A percentile compares a stretch with the other conserved stretches of the same genome.
These are phyloP conservation scores for Bombus vancouverensis DNA, from an alignment of 1,140 invertebrate genomes.

Conservation along the genomic window DNA sequence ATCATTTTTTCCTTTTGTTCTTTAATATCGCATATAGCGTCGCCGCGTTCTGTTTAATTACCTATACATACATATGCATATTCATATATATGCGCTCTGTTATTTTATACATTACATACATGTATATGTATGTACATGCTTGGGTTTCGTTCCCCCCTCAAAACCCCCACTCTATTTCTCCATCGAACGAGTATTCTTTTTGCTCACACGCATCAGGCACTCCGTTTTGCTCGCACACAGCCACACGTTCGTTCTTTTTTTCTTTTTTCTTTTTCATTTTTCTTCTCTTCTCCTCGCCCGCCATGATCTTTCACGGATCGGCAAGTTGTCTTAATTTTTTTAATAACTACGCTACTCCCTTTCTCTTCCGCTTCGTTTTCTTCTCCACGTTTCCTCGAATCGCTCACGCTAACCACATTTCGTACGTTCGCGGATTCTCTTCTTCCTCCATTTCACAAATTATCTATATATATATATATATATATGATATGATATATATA, in stretches of 20 bases:
- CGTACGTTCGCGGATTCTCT: conserved; percentile 25
- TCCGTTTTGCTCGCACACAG: conserved; percentile 52
- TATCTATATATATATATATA: conserved; percentile 62
- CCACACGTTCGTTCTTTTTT: conserved; percentile 18
- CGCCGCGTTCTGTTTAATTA: conserved; percentile 63
- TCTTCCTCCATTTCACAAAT: conserved; percentile 15
- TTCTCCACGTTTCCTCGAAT: conserved; percentile 24
- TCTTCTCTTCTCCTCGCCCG: background rate
- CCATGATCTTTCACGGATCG: conserved; percentile 41
- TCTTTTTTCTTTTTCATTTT: conserved; percentile 27
- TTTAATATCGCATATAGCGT: conserved; percentile 70
- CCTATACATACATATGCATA: conserved; percentile 79
- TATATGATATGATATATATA: conserved; percentile 57
- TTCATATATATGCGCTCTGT: conserved; percentile 73
- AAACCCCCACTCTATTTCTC: background rate
- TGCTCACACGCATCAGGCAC: conserved; percentile 48
- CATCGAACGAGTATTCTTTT: conserved; percentile 26
- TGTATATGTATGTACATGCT: conserved; percentile 77
- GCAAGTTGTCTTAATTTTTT: conserved; percentile 43
- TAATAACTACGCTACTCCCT: conserved; percentile 55
- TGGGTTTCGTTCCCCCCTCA: conserved; percentile 40
- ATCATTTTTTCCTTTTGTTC: background rate
- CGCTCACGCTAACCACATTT: conserved; percentile 52
- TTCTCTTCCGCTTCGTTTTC: conserved; percentile 6
- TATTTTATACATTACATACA: conserved; percentile 76